Conservation (phyloP, 1,140 invertebrate species). For the Leptoteleia sp. region DNA sequence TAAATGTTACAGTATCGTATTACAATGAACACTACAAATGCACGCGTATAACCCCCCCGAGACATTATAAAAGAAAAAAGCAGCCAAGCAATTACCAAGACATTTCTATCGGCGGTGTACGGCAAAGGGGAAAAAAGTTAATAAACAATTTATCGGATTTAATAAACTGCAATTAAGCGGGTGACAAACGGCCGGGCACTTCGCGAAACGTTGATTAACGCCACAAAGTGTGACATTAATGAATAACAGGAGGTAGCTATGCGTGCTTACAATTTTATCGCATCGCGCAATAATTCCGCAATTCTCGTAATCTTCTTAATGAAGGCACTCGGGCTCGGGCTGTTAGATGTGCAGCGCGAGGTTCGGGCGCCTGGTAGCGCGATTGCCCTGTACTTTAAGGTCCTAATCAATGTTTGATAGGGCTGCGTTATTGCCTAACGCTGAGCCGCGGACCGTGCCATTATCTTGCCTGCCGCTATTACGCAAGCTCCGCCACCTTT, state of each 20-base stretch:
- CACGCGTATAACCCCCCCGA: no score
- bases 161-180: constrained; percentile 6
- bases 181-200: constrained; percentile 3
- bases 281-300: constrained; percentile 69
- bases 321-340: constrained; percentile 65
- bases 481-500: constrained; percentile 71
- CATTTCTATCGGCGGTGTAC: no score
- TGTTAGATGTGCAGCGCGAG: constrained; percentile 58
- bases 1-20: no score
- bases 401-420: constrained; percentile 78
- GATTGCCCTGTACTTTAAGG: constrained; percentile 75
- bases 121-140: no score
- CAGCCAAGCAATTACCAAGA: no score
- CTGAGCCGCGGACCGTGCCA: constrained; percentile 70
- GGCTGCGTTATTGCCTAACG: constrained; percentile 75
- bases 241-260: constrained; percentile 30
- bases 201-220: constrained; percentile 39
- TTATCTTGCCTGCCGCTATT: constrained; percentile 74
- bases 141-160: constrained; percentile 14
- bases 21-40: no score
- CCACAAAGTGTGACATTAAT: constrained; percentile 42
- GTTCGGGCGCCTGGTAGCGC: constrained; percentile 62
- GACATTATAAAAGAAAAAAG: no score
- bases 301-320: constrained; percentile 75
- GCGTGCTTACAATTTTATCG: constrained; percentile 61